Evolutionary conservation across 2,888 invertebrate genomes (phyloP), one percentile per base, ranked within the genome.

Genomic region (Stratiomys singularior): DNA sequence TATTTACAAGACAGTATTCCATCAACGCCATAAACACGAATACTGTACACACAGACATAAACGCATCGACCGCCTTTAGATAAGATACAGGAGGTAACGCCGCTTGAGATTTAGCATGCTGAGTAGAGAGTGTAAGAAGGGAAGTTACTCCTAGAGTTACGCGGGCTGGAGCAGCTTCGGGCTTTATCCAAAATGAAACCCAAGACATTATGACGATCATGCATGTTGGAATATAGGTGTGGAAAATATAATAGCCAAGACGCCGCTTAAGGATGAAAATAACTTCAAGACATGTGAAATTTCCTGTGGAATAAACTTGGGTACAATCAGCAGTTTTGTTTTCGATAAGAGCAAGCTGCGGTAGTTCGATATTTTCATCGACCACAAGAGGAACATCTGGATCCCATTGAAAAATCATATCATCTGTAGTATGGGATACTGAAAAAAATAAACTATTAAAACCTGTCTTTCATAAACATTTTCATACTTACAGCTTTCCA

Each of bases 121-220:
- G 96, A 23, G 96, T 96, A 15, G 96, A 96, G 82, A 96, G 88
- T 71, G 96, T 96, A 56, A 96, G 89, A 76, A 96, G 88, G 0
- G 96, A 96, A 0, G 95, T 96, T 27, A 96, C 95, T 67, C 96
- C 96, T 21, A 96, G 88, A 0, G 96, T 96, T 78, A 96, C 95
- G 78, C 96, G 90, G 0, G 96, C 96, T 0, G 96, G 96, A 82
- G 95, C 95, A 5, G 96, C 96, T 86, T 96, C 96, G 0, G 96
- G 96, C 83, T 96, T 96, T 83, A 96, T 96, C 97, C 96, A 97
- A 88, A 97, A 97, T 0, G 96, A 96, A 82, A 97, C 96, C 96
- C 96, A 97, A 79, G 96, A 96, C 95, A 97, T 96, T 78, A 96
- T 96, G 64, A 96, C 96, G 84, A 96, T 96, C 81, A 96, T 89